Evolutionary conservation across 2,113 vertebrate species (phyloP).

Genomic region (Anguilla rostrata): DNA sequence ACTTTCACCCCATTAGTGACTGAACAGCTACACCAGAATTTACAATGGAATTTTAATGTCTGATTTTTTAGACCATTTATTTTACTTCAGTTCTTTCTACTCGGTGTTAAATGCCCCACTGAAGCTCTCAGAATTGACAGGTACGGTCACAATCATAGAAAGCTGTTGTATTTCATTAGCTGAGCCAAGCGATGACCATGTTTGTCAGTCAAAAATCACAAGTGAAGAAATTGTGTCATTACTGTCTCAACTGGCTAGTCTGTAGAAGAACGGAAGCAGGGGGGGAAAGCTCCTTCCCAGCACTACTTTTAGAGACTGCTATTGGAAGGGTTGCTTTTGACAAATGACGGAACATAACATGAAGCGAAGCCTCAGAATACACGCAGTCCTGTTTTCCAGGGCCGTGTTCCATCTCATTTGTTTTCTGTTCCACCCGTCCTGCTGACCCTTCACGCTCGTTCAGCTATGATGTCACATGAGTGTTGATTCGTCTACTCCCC

Average conservation of each 20-base stretch:
- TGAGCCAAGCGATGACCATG: neutral
- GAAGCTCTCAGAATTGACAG: neutral
- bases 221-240: neutral
- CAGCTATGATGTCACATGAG: neutral
- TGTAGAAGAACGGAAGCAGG: neutral
- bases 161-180: neutral
- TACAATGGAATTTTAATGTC: neutral
- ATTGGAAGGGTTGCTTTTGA: neutral
- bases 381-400: neutral
- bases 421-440: neutral
- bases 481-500: neutral
- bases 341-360: neutral
- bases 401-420: neutral
- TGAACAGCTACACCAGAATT: neutral
- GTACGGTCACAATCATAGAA: neutral
- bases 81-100: neutral
- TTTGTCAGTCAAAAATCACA: neutral
- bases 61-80: neutral
- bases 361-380: neutral
- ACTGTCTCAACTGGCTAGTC: neutral
- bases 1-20: neutral
- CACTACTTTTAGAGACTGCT: neutral
- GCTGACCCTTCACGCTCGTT: neutral
- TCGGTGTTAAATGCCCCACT: neutral
- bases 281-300: neutral